These are phyloP conservation scores for Leptopilina clavipes DNA, from an alignment of 1,140 invertebrate species.

Conservation along the genomic window DNA sequence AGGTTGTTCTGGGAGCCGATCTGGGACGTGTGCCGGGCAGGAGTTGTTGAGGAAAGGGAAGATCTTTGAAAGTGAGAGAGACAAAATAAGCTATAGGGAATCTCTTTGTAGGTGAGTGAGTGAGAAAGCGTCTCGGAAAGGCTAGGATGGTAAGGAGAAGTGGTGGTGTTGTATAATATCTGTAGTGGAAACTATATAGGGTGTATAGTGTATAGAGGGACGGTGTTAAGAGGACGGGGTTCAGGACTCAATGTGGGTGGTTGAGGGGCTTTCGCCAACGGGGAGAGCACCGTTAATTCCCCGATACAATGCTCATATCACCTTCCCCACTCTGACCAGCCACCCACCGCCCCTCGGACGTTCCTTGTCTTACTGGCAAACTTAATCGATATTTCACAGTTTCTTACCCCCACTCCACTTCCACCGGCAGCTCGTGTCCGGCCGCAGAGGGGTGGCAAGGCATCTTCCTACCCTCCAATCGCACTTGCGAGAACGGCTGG, in stretches of 20 bases:
- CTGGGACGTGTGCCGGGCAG: constrained; percentile 53
- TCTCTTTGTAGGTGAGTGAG: constrained; percentile 48
- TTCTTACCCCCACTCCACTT: constrained; percentile 72
- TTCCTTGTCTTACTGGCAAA: constrained; percentile 76
- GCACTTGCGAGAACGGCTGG: constrained; percentile 60
- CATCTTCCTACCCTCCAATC: constrained; percentile 71
- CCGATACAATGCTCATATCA: constrained; percentile 77
- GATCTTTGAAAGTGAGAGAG: constrained; percentile 34
- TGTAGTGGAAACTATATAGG: constrained; percentile 30
- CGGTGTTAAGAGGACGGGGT: constrained; percentile 43
- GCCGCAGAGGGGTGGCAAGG: constrained; percentile 65
- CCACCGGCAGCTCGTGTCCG: constrained; percentile 67
- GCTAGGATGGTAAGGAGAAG: constrained; percentile 44
- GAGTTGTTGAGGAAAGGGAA: constrained; percentile 48
- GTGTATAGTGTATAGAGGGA: constrained; percentile 40
- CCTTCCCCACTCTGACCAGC: constrained; percentile 60
- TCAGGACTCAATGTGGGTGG: constrained; percentile 43
- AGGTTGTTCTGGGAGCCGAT: constrained; percentile 44
- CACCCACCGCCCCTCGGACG: constrained; percentile 67
- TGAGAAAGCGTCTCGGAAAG: constrained; percentile 36
- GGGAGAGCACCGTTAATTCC: constrained; percentile 73
- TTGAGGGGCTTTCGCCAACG: constrained; percentile 39
- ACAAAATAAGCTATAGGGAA: constrained; percentile 38
- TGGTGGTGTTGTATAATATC: constrained; percentile 6
- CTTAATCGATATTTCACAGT: constrained; percentile 77